phyloP scores from a whole-genome alignment of 1,140 invertebrate genomes.

The Arion vulgaris region DNA sequence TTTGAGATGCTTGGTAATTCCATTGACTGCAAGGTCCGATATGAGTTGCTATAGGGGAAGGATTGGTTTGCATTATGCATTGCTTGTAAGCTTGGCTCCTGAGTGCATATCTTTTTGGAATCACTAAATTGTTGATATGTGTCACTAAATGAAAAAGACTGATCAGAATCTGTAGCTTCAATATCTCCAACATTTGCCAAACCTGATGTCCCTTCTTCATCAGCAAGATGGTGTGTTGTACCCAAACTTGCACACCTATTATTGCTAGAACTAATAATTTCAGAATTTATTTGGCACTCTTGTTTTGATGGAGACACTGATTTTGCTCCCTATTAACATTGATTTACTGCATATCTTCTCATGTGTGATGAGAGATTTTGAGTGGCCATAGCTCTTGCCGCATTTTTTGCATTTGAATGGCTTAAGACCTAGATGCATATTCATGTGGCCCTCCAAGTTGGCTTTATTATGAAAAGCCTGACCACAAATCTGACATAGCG shows the following conservation, averaged over 20 bases:
- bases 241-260: neutral
- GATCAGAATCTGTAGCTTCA: neutral
- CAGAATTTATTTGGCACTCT: neutral
- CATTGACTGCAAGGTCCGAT: slow-evolving; percentile 13
- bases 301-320: neutral
- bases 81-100: neutral
- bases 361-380: slow-evolving; percentile 35
- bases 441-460: slow-evolving; percentile 38
- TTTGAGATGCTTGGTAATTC: neutral
- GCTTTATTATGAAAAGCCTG: slow-evolving; percentile 36
- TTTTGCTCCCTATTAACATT: neutral
- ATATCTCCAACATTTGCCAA: neutral
- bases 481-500: slow-evolving; percentile 33
- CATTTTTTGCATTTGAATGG: slow-evolving; percentile 36
- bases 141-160: slow-evolving; percentile 8
- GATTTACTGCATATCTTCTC: slow-evolving; percentile 25
- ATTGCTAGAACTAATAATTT: neutral
- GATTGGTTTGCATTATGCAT: neutral
- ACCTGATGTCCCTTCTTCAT: neutral
- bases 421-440: slow-evolving; percentile 33
- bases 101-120: neutral
- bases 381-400: slow-evolving; percentile 35
- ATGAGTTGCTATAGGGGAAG: slow-evolving; percentile 3
- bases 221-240: neutral
- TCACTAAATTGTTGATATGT: slow-evolving; percentile 7